Conservation (phyloP, 2,888 invertebrate species). For the Quadroppia sp. region DNA sequence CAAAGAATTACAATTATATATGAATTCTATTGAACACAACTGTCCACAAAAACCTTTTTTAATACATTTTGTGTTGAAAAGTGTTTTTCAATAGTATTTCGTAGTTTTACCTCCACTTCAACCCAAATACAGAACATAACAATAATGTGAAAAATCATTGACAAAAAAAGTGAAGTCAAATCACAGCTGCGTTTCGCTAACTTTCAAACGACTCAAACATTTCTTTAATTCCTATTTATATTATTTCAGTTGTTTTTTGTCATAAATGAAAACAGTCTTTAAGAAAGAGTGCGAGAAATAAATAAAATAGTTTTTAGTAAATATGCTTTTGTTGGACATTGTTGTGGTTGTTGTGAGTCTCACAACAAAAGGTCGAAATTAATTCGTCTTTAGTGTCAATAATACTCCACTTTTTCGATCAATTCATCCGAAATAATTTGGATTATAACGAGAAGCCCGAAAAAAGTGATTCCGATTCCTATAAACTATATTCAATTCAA, state of each 20-base stretch:
- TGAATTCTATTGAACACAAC: neutral
- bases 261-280: neutral
- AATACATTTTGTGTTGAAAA: neutral
- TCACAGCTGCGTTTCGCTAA: constrained; percentile 31
- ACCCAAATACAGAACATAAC: constrained; percentile 12
- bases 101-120: constrained; percentile 1
- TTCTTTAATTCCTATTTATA: neutral
- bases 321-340: neutral
- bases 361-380: constrained; percentile 6
- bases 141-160: constrained; percentile 34
- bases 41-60: neutral
- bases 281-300: too few relatives aligned
- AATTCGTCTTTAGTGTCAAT: constrained; percentile 27
- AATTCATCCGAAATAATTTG: constrained; percentile 30
- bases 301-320: neutral
- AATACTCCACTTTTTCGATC: neutral
- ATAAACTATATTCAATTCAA: neutral
- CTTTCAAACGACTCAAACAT: neutral
- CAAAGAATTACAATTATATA: constrained; percentile 24
- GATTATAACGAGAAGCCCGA: neutral
- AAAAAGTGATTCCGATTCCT: neutral
- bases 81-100: constrained; percentile 8
- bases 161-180: constrained; percentile 20
- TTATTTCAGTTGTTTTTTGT: neutral
- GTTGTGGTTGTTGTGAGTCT: neutral